Percentiles rank a stretch among this genome's conserved stretches.
phyloP scores from a whole-genome alignment of 2,113 vertebrate species.

The Anarrhichthys ocellatus region DNA sequence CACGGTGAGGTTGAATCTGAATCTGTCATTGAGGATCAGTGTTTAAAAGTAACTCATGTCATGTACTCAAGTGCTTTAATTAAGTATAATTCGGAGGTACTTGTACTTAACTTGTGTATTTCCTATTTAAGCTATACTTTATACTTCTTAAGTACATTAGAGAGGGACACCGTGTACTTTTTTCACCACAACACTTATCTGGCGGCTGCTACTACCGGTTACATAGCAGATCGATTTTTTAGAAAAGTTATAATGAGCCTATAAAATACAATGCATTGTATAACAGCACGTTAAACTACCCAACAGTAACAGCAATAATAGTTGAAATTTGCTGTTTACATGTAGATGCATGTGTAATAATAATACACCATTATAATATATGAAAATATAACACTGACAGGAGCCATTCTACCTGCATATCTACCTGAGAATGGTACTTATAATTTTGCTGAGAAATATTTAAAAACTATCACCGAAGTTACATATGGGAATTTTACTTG shows the following conservation, averaged over 20 bases:
- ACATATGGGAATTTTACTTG: background rate
- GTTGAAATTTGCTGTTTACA: background rate
- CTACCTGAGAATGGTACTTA: background rate
- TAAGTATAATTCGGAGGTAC: background rate
- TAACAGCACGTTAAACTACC: background rate
- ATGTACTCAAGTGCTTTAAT: slow-evolving; percentile 12
- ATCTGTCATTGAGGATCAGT: slow-evolving; percentile 22
- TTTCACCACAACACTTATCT: background rate
- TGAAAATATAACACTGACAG: background rate
- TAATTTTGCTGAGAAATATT: background rate
- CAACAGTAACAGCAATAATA: background rate
- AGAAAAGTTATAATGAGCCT: background rate
- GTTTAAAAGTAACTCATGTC: slow-evolving; percentile 1
- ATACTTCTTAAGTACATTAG: background rate
- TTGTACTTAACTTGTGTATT: background rate
- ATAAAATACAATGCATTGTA: background rate
- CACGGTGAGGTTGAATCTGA: slow-evolving; percentile 14
- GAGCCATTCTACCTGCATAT: background rate
- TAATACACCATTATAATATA: background rate
- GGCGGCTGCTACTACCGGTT: background rate
- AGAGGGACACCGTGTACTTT: background rate
- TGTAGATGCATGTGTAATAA: slow-evolving; percentile 12
- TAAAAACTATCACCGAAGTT: background rate
- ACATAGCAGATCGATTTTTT: background rate
- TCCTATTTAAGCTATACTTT: background rate